Base-by-base conservation (phyloP, 2,113 vertebrate species). In the Carlito syrichta region DNA sequence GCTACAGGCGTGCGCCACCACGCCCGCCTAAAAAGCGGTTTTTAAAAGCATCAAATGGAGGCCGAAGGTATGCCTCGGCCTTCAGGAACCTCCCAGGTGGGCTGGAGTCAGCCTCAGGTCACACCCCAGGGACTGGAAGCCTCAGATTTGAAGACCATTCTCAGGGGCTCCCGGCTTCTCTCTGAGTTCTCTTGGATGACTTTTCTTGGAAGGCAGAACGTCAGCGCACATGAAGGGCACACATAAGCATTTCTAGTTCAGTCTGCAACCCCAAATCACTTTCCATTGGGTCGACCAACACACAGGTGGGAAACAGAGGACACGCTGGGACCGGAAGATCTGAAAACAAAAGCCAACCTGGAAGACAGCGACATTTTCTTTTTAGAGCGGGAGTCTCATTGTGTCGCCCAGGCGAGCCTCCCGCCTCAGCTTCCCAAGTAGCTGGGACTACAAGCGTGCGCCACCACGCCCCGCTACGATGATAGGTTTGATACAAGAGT, bases 61-160 rank as follows among this genome's bases (percentile, higher is more conserved):
- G n/a, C n/a, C n/a, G n/a, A n/a, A n/a, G n/a, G n/a, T n/a, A n/a
- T n/a, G n/a, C n/a, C n/a, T n/a, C n/a, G n/a, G n/a, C n/a, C n/a
- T n/a, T n/a, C n/a, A n/a, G 56, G 68, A 23, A n/a, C 12, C 27
- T 50, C 52, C 52, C 40, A 27, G 76, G 30, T 32, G 45, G 32
- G 5, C 1, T 1, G 71, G 50, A 2, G 17, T 69, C 16, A 1
- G 23, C 45, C 35, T 8, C 0, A 27, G 62, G 8, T 13, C 48
- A 10, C 27, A 6, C 10, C 22, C 4, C n/a, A 54, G 5, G 0
- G 16, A 43, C 8, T 35, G 19, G 5, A 27, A 19, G 12, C 6
- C 22, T 86, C 25, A 35, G 35, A 48, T 45, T n/a, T 9, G 22
- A 62, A 27, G 45, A 12, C 30, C 32, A 3, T 4, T 3, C 10